These are phyloP conservation scores for Cremastinae sp. DNA, from an alignment of 2,888 invertebrate genomes.

Conservation along the genomic window DNA sequence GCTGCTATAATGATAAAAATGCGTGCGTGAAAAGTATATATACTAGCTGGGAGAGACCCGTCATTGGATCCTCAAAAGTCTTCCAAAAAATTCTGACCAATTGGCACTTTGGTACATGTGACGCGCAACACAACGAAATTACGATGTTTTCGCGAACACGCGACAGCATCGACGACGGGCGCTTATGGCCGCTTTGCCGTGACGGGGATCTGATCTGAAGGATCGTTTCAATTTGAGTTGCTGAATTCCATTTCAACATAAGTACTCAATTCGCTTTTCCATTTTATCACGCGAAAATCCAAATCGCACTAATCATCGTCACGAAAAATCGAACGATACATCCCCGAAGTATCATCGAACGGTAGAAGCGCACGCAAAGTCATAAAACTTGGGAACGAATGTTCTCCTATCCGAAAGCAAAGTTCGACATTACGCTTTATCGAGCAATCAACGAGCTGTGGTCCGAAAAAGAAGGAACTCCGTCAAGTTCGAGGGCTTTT, in stretches of 20 bases:
- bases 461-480: conserved; percentile 66
- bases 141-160: conserved; percentile 42
- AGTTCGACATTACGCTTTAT: conserved; percentile 65
- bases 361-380: background rate
- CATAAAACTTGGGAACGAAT: conserved; percentile 70
- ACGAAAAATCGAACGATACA: background rate
- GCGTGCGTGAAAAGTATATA: too few relatives aligned
- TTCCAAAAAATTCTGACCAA: background rate
- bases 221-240: conserved; percentile 38
- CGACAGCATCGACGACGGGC: conserved; percentile 35
- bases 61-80: too few relatives aligned
- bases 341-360: background rate
- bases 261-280: background rate
- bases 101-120: background rate
- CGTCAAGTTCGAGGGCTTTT: conserved; percentile 64
- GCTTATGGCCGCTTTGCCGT: conserved; percentile 62
- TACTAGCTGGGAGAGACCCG: too few relatives aligned
- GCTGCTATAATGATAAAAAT: too few relatives aligned
- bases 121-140: background rate
- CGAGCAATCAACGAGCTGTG: conserved; percentile 70
- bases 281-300: background rate
- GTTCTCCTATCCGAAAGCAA: conserved; percentile 69
- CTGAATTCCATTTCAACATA: background rate
- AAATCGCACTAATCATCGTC: background rate
- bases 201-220: conserved; percentile 58